Evolutionary conservation across 2,888 invertebrate genomes (phyloP).

Genomic region (Torymus texanus): DNA sequence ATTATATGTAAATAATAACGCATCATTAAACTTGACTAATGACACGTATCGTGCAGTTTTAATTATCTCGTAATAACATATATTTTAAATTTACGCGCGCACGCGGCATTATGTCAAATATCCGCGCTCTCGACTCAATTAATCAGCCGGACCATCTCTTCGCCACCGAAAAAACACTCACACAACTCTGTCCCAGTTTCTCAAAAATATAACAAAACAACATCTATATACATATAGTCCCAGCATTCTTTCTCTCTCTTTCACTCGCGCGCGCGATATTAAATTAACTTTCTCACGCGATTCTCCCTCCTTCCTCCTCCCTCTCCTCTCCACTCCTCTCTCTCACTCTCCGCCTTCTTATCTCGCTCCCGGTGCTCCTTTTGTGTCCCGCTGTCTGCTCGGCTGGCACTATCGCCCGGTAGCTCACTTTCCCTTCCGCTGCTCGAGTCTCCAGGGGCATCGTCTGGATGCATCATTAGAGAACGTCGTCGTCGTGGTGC

Average conservation of each 20-base stretch:
- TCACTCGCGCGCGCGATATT: no score
- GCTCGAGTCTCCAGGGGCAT: background rate
- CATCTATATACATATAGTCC: no score
- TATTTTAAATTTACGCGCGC: background rate
- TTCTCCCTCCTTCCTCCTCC: background rate
- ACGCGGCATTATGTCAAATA: no score
- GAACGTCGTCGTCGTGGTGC: background rate
- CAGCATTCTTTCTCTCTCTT: no score
- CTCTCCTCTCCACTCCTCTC: background rate
- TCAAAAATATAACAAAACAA: background rate
- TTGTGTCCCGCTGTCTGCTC: slow-evolving; percentile 14
- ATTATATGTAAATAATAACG: no score
- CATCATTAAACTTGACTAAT: background rate
- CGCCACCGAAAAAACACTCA: slow-evolving; percentile 7
- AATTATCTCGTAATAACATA: slow-evolving; percentile 37
- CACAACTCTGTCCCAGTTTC: slow-evolving; percentile 26
- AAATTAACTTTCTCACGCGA: slow-evolving; percentile 38
- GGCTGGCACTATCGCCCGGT: no score
- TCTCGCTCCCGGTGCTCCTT: slow-evolving; percentile 26
- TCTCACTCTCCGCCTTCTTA: background rate
- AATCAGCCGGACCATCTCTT: background rate
- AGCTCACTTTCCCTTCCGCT: background rate
- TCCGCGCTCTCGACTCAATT: slow-evolving; percentile 9
- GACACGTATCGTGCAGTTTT: slow-evolving; percentile 18
- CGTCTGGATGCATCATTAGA: slow-evolving; percentile 43